Base-by-base conservation (phyloP, 2,113 vertebrate genomes). In the Saccopteryx bilineata region DNA sequence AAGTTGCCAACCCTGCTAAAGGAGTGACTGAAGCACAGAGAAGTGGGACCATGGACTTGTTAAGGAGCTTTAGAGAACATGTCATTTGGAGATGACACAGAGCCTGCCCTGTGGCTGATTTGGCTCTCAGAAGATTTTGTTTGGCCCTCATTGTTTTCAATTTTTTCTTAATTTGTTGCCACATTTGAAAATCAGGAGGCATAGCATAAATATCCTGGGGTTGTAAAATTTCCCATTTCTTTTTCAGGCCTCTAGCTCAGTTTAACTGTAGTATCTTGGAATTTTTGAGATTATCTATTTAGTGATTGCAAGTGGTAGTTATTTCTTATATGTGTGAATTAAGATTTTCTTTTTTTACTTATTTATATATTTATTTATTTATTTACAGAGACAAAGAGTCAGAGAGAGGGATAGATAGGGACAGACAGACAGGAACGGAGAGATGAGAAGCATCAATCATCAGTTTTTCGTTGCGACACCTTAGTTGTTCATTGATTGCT, bases 301-400 rank as follows among this genome's bases (percentile, higher is more conserved):
- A 66, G 76, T 84, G 46, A 63, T 39, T 74, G 3, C 26, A 66
- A 17, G 12, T 9, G 48, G 58, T 68, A 82, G 9, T 94, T 69
- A n/a, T 81, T 94, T 80, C 56, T 81, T 66, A 33, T 5, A 54
- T 63, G 17, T 93, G 52, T 91, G 48, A 95, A 48, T 74, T 17
- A 75, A 23, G 68, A 75, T 91, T 96, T 85, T 84, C 14, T 74
- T 39, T 39, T 39, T 39, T n/a, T n/a, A n/a, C n/a, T n/a, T 39
- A 39, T 3, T 39, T 39, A 39, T 39, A 3, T 39, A 39, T 39
- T 3, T 39, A 39, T 39, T 39, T 39, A 39, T 39, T 39, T 39
- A 39, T 39, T 39, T 39, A 39, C 2, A 39, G 39, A 39, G 39
- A 39, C 39, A 39, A 39, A 39, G 39, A 39, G 39, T 39, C 39